These are phyloP conservation scores for Aphis gossypii DNA, from an alignment of 1,140 invertebrate genomes.

Conservation along the genomic window DNA sequence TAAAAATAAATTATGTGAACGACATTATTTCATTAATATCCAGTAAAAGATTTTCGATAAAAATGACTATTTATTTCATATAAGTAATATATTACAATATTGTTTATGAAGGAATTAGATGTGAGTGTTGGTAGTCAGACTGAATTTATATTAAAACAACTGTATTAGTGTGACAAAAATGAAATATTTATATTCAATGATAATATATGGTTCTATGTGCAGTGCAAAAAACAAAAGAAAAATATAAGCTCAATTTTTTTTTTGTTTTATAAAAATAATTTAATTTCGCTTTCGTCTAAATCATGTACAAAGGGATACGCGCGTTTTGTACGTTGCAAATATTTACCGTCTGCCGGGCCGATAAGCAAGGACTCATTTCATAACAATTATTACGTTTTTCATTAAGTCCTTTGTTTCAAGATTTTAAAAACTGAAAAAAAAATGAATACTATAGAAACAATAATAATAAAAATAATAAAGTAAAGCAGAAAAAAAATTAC, in stretches of 20 bases:
- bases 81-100: no score
- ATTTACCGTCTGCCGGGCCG: constrained; percentile 26
- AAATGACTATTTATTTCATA: no score
- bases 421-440: constrained; percentile 10
- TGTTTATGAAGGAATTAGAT: no score
- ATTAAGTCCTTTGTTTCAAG: constrained; percentile 47
- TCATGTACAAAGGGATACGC: constrained; percentile 3
- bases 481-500: constrained; percentile 27
- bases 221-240: neutral
- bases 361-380: neutral
- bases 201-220: neutral
- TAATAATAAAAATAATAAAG: constrained; percentile 24
- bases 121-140: no score
- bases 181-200: neutral
- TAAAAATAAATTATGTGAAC: neutral
- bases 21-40: no score
- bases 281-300: neutral
- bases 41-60: neutral
- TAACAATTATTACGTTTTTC: constrained; percentile 51
- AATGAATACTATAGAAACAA: neutral
- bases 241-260: neutral
- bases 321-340: neutral
- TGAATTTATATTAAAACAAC: no score
- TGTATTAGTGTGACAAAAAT: no score
- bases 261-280: constrained; percentile 6